Evolutionary conservation across 1,140 invertebrate species (phyloP).

Genomic region (Bombus pyrosoma): DNA sequence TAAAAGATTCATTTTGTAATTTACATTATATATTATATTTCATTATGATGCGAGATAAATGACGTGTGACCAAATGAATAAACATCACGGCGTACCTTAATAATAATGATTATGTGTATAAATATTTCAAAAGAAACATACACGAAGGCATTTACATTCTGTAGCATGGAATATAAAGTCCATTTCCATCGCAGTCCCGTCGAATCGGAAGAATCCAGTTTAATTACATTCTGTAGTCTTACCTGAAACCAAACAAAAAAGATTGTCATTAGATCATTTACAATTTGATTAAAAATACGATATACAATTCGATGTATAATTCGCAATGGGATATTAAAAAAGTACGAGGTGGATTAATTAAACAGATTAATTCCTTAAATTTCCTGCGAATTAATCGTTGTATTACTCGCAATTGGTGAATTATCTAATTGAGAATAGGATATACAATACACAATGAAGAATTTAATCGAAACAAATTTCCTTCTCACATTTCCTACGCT

Average conservation of each 20-base stretch:
- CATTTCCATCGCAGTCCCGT: not conserved
- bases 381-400: too few species aligned
- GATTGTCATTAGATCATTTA: not conserved
- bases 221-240: not conserved
- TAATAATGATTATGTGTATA: not conserved
- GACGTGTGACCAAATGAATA: not conserved
- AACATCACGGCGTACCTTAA: not conserved
- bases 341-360: too few species aligned
- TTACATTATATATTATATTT: not conserved
- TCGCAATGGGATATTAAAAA: too few species aligned
- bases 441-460: too few species aligned
- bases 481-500: too few species aligned
- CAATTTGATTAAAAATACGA: not conserved
- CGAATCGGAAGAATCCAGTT: not conserved
- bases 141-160: not conserved
- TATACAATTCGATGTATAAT: not conserved
- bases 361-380: too few species aligned
- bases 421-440: too few species aligned
- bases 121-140: not conserved
- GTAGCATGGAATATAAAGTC: not conserved
- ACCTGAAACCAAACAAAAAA: constrained; percentile 20
- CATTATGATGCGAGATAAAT: not conserved
- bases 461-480: too few species aligned
- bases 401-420: too few species aligned
- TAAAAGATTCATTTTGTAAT: not conserved